phyloP scores from a whole-genome alignment of 2,113 vertebrate genomes.

The Plectropomus leopardus region DNA sequence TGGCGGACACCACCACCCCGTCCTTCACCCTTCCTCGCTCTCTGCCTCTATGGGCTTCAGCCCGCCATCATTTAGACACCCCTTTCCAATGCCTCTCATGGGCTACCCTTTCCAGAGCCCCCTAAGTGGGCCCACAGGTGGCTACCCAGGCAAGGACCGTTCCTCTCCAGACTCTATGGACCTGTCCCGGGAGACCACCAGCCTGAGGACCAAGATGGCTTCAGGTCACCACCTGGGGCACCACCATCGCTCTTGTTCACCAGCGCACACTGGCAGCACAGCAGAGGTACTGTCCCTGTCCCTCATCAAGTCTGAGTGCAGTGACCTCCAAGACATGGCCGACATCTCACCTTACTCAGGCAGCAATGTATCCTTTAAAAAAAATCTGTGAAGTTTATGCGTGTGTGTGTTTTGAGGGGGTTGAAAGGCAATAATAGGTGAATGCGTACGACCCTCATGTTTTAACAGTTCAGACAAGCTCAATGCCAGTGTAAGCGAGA shows the following conservation, averaged over 20 bases:
- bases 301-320: constrained; percentile 98
- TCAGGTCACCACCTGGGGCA: constrained; percentile 91
- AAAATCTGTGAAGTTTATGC: neutral
- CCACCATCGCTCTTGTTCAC: constrained; percentile 94
- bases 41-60: constrained; percentile 94
- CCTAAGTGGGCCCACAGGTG: constrained; percentile 89
- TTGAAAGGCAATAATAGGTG: constrained; percentile 15
- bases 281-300: constrained; percentile 96
- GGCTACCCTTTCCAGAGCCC: constrained; percentile 97
- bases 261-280: constrained; percentile 91
- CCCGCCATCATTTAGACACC: constrained; percentile 95
- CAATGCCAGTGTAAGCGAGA: constrained; percentile 5
- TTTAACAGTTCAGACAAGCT: constrained; percentile 34
- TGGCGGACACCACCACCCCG: constrained; percentile 91
- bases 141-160: constrained; percentile 93
- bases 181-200: constrained; percentile 94
- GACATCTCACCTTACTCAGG: constrained; percentile 98
- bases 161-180: constrained; percentile 97
- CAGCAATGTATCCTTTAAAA: constrained; percentile 98
- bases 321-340: constrained; percentile 97
- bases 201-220: constrained; percentile 98
- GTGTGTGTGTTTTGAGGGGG: neutral
- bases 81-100: constrained; percentile 96
- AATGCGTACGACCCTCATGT: constrained; percentile 27
- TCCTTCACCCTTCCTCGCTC: constrained; percentile 95